Evolutionary conservation across 1,140 invertebrate genomes (phyloP).

Genomic region (Zaprionus camerounensis): DNA sequence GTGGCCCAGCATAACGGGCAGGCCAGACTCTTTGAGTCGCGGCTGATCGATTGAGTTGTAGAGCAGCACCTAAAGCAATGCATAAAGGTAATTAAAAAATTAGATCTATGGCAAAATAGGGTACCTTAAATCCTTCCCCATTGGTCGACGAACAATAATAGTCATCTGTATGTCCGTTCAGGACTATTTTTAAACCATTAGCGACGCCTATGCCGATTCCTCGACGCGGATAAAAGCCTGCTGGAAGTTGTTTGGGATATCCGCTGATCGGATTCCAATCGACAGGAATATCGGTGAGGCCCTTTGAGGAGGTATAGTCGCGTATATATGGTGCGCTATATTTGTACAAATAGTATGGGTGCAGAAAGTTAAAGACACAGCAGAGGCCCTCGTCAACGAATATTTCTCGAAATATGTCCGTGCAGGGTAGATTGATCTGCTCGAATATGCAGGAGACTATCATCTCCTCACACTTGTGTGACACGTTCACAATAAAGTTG

Average conservation of each 20-base stretch:
- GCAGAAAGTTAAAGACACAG: conserved; percentile 91
- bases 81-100: neutral
- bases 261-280: conserved; percentile 87
- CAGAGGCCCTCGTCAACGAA: conserved; percentile 93
- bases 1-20: conserved; percentile 65
- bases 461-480: conserved; percentile 62
- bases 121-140: conserved; percentile 91
- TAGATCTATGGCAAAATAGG: neutral
- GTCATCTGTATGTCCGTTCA: conserved; percentile 89
- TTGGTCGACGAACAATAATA: conserved; percentile 92
- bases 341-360: conserved; percentile 88
- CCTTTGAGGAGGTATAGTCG: conserved; percentile 63
- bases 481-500: conserved; percentile 59
- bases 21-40: conserved; percentile 69
- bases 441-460: conserved; percentile 60
- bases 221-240: conserved; percentile 61
- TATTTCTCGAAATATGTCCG: conserved; percentile 90
- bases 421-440: conserved; percentile 85
- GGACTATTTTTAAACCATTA: conserved; percentile 88
- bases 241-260: conserved; percentile 58
- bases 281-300: conserved; percentile 81
- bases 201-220: conserved; percentile 87
- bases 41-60: conserved; percentile 80
- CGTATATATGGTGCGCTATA: conserved; percentile 48
- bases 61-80: conserved; percentile 51